Evolutionary conservation across 2,888 invertebrate genomes (phyloP), one percentile per base, ranked within the genome.

Genomic region (Lordiphosa andalusiaca): DNA sequence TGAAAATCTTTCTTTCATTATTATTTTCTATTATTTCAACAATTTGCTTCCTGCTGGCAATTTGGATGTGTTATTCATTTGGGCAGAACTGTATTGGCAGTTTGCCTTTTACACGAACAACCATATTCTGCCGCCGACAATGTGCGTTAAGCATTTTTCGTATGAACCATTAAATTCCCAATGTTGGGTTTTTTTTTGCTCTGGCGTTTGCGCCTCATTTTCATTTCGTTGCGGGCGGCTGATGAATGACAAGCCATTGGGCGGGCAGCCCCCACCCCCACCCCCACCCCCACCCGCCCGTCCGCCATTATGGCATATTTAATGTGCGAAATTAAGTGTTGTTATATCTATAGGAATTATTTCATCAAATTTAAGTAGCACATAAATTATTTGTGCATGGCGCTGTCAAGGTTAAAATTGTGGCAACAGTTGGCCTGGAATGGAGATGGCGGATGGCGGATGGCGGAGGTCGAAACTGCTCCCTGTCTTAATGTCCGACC

Each of bases 251-350:
- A 77, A 69, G 49, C 81, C 71, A 84, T 81, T 71, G 65, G 74
- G 51, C 53, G 52, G 44, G 44, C 21, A 37, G 37, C 38, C 41
- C 9, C 21, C 33, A 2, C n/a, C 35, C 10, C 6, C 2, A 13
- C n/a, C 23, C 48, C n/a, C 30, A 39, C 21, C 38, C 21, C 19
- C 25, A 13, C 40, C 19, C 3, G n/a, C n/a, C 6, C 19, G 37
- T 3, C 38, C 58, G 62, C 39, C 67, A 66, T 76, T 71, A 71
- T 84, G 81, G 73, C 69, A 81, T 67, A 71, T 81, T 84, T 81
- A 84, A 76, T 84, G 77, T 69, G 77, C 66, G 71, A 84, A 81
- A 81, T 77, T 76, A 84, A 84, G 84, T 81, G 77, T 63, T 76
- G 77, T 80, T 83, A 66, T 69, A 77, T 73, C 77, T 73, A 73